phyloP scores from a whole-genome alignment of 2,113 vertebrate species.

The Murina feae region DNA sequence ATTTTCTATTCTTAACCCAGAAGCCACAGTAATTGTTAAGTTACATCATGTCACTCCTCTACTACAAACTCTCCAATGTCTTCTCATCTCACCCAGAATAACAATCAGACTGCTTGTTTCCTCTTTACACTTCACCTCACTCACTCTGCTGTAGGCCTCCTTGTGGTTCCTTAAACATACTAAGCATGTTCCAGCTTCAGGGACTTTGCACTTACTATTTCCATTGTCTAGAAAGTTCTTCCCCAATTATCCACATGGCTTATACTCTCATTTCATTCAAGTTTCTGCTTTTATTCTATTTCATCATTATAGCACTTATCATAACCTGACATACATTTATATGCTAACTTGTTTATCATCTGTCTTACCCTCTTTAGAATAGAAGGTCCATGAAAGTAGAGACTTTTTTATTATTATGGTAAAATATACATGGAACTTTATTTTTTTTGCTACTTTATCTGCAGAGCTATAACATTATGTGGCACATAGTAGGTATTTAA shows the following conservation, averaged over 20 bases:
- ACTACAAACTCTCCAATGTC: neutral
- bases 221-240: neutral
- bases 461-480: conserved; percentile 12
- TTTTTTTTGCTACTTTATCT: conserved; percentile 25
- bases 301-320: neutral
- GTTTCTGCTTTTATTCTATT: neutral
- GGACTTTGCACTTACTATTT: neutral
- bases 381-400: neutral
- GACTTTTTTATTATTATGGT: neutral
- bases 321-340: neutral
- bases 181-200: neutral
- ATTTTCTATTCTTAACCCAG: neutral
- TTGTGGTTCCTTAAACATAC: neutral
- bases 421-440: conserved; percentile 6
- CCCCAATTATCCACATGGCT: neutral
- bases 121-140: neutral
- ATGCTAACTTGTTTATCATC: neutral
- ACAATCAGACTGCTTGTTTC: neutral
- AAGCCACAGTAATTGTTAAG: neutral
- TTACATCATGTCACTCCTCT: neutral
- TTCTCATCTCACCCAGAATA: neutral
- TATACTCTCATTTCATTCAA: neutral
- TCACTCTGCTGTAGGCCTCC: neutral
- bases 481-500: neutral
- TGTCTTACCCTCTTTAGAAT: neutral